A percentile compares a stretch with the other conserved stretches of the same genome.
These are phyloP conservation scores for Girardinus metallicus DNA, from an alignment of 2,797 vertebrate genomes.

Conservation along the genomic window DNA sequence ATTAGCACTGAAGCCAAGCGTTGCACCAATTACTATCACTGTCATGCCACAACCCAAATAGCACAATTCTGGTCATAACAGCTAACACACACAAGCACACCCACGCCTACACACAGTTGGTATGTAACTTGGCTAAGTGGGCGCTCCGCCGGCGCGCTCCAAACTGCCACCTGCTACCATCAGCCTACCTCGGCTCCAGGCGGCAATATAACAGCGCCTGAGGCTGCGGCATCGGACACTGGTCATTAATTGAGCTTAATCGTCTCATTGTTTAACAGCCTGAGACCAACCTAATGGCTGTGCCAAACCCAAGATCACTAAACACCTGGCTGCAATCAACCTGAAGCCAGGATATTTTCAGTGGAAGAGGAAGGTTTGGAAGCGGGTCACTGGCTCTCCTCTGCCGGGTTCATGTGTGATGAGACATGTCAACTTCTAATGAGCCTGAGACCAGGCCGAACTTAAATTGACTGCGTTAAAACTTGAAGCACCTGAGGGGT, in stretches of 20 bases:
- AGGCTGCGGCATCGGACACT: slow-evolving; percentile 67
- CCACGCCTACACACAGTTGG: slow-evolving; percentile 32
- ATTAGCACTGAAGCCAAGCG: slow-evolving; percentile 63
- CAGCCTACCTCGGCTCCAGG: slow-evolving; percentile 49
- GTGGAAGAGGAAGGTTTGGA: slow-evolving; percentile 38
- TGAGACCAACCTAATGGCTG: slow-evolving; percentile 71
- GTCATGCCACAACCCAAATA: slow-evolving; percentile 63
- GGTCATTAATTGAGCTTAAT: slow-evolving; percentile 75
- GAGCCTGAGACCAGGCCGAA: slow-evolving; percentile 19
- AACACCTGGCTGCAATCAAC: slow-evolving; percentile 74
- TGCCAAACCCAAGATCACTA: slow-evolving; percentile 59
- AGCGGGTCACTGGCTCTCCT: slow-evolving; percentile 46
- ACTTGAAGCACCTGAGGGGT: slow-evolving; percentile 32
- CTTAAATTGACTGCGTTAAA: slow-evolving; percentile 28
- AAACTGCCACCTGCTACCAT: slow-evolving; percentile 72
- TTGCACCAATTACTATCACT: slow-evolving; percentile 67
- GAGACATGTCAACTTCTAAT: slow-evolving; percentile 58
- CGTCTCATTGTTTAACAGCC: slow-evolving; percentile 70
- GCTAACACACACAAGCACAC: slow-evolving; percentile 44
- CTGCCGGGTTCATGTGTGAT: slow-evolving; percentile 40
- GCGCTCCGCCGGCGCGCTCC: slow-evolving; percentile 46
- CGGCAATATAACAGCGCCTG: slow-evolving; percentile 47
- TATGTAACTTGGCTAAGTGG: slow-evolving; percentile 64
- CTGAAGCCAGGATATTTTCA: slow-evolving; percentile 37
- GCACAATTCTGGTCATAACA: slow-evolving; percentile 67